Percentiles rank a stretch among this genome's conserved stretches.
Evolutionary conservation across 2,797 vertebrate genomes (phyloP).

Genomic region (Neopelma chrysocephalum): DNA sequence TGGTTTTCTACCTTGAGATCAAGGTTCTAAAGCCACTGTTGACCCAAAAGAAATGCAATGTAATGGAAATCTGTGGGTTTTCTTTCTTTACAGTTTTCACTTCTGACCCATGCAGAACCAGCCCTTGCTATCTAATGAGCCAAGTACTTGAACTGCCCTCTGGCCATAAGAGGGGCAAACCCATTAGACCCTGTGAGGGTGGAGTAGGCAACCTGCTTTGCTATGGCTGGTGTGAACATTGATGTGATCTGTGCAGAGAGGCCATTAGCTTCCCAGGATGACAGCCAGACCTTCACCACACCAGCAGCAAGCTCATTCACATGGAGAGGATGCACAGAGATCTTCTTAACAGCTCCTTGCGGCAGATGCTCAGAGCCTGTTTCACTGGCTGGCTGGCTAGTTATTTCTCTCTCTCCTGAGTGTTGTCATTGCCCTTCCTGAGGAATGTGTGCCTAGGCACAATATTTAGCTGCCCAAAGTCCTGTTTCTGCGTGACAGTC

Average conservation of each 20-base stretch:
- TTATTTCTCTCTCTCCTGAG: neutral
- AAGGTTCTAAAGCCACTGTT: neutral
- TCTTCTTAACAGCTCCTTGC: neutral
- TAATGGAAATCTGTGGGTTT: neutral
- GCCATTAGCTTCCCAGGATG: neutral
- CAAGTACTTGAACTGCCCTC: neutral
- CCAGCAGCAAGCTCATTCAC: neutral
- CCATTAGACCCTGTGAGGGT: neutral
- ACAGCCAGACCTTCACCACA: neutral
- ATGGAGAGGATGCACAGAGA: neutral
- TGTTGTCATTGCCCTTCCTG: neutral
- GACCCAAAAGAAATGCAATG: neutral
- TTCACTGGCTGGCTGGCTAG: neutral
- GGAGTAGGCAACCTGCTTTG: neutral
- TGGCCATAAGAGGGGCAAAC: neutral
- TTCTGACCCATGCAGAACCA: neutral
- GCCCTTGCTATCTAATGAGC: neutral
- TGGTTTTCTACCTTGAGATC: neutral
- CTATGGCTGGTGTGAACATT: neutral
- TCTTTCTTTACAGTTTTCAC: neutral
- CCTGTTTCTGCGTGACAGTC: neutral
- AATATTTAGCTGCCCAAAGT: neutral
- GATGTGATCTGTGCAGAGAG: neutral
- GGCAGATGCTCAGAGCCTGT: neutral
- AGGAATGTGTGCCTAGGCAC: neutral